Conservation (phyloP, 1,140 invertebrate genomes). For the Pseudomyrmex sp. region DNA sequence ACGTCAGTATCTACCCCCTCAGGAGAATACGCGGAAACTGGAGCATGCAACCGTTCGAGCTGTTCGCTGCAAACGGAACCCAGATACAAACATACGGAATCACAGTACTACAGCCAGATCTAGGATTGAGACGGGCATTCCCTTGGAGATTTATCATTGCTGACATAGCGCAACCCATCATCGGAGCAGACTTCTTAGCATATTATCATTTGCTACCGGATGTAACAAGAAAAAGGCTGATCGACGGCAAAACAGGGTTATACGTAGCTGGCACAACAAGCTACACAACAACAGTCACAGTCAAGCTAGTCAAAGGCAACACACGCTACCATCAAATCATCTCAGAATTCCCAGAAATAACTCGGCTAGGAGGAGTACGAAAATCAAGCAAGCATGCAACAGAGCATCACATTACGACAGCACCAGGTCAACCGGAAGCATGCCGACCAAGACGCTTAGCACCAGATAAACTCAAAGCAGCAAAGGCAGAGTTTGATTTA, state of each 20-base stretch:
- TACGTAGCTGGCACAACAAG: too few relatives aligned
- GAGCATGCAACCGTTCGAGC: rapidly evolving
- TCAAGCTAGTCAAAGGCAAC: rapidly evolving
- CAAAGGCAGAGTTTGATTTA: not conserved
- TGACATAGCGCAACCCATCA: too few relatives aligned
- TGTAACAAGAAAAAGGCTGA: too few relatives aligned
- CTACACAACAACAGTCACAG: too few relatives aligned
- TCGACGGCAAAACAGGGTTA: not conserved
- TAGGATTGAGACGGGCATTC: not conserved
- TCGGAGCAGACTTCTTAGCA: not conserved
- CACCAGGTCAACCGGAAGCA: slow-evolving; percentile 75
- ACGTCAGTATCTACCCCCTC: not conserved
- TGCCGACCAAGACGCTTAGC: slow-evolving; percentile 78
- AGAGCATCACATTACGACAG: not conserved
- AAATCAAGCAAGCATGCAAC: not conserved
- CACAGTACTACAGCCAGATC: not conserved
- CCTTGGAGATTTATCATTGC: too few relatives aligned
- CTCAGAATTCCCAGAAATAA: too few relatives aligned
- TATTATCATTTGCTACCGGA: not conserved
- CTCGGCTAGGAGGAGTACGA: rapidly evolving
- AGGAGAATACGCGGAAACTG: not conserved
- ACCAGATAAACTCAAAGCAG: not conserved
- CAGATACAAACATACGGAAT: not conserved
- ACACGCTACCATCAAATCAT: too few relatives aligned
- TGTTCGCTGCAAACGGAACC: not conserved